phyloP scores from a whole-genome alignment of 2,113 vertebrate genomes.

The Argyrosomus japonicus region DNA sequence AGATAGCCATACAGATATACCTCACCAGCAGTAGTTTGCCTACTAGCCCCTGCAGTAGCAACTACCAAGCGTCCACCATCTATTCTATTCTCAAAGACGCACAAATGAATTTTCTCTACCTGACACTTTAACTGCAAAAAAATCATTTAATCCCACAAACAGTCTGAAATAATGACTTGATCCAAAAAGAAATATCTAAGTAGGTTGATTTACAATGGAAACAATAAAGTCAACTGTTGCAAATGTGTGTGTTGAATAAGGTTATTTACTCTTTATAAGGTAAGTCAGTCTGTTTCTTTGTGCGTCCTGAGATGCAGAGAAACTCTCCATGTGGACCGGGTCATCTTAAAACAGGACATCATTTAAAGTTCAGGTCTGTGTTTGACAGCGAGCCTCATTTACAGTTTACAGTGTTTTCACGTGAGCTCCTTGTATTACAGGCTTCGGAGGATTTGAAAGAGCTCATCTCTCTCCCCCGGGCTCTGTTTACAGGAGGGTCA shows the following conservation, averaged over 20 bases:
- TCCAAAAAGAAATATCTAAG: too few relatives aligned
- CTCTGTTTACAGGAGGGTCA: slow-evolving; percentile 49
- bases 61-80: too few relatives aligned
- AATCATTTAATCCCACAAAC: not conserved
- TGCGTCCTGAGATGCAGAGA: not conserved
- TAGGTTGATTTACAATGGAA: too few relatives aligned
- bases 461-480: slow-evolving; percentile 18
- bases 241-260: not conserved
- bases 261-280: not conserved
- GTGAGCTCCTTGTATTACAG: slow-evolving; percentile 36
- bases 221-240: too few relatives aligned
- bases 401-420: slow-evolving; percentile 28
- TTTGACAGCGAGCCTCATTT: not conserved
- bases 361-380: not conserved
- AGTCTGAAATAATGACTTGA: not conserved
- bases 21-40: not conserved
- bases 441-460: slow-evolving; percentile 33
- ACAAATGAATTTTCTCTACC: too few relatives aligned
- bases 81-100: too few relatives aligned
- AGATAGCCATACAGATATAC: not conserved
- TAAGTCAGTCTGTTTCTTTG: not conserved
- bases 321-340: not conserved
- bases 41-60: not conserved
- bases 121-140: not conserved
- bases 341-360: not conserved